Percentiles rank a stretch among this genome's conserved stretches.
Conservation (phyloP, 1,140 invertebrate species). For the Lepidostoma basale region DNA sequence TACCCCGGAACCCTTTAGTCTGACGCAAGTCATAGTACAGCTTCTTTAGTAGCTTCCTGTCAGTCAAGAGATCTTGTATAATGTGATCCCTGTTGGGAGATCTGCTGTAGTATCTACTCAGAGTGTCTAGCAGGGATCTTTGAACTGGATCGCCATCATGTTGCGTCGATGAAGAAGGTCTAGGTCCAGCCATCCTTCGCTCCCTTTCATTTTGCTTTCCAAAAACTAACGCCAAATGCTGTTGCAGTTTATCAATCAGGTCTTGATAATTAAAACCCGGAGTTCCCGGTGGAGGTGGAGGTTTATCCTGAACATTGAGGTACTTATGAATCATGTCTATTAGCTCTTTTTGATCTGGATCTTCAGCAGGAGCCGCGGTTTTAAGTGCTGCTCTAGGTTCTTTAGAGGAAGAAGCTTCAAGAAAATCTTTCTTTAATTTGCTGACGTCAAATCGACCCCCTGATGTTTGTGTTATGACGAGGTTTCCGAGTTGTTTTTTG, state of each 20-base stretch:
- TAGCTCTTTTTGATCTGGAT: conserved; percentile 63
- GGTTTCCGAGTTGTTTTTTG: conserved; percentile 54
- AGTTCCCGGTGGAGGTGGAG: conserved; percentile 47
- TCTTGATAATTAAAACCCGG: conserved; percentile 66
- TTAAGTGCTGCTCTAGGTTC: conserved; percentile 49
- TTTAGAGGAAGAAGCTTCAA: conserved; percentile 54
- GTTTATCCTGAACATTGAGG: conserved; percentile 62
- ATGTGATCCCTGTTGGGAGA: conserved; percentile 69
- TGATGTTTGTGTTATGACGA: conserved; percentile 60
- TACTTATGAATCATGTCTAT: conserved; percentile 72
- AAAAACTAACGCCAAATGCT: conserved; percentile 64
- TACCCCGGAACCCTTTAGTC: conserved; percentile 68
- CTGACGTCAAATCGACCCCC: conserved; percentile 70
- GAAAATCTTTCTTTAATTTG: conserved; percentile 70
- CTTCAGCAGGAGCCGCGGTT: conserved; percentile 53
- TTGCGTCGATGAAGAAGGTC: conserved; percentile 34
- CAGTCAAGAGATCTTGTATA: conserved; percentile 72
- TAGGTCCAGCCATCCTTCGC: conserved; percentile 44
- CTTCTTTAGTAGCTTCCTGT: conserved; percentile 72
- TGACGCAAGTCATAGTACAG: conserved; percentile 74
- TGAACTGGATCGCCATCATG: conserved; percentile 65
- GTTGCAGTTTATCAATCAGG: conserved; percentile 68
- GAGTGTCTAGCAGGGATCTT: conserved; percentile 67
- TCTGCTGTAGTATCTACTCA: conserved; percentile 70
- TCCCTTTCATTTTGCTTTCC: conserved; percentile 46